Conservation (phyloP, 2,888 invertebrate species). For the Zeuzera pyrina region DNA sequence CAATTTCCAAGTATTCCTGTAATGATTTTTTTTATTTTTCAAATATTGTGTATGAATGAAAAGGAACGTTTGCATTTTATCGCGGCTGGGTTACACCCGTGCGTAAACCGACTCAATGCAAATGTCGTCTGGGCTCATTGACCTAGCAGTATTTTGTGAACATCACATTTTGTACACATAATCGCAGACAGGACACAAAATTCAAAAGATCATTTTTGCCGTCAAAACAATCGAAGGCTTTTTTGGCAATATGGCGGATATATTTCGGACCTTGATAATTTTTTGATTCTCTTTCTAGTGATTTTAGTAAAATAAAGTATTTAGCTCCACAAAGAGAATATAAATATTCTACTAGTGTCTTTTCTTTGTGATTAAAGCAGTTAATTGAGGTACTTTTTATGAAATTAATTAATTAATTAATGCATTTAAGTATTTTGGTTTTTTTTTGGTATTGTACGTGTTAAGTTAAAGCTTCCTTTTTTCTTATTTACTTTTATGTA, state of each 20-base stretch:
- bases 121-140: conserved; percentile 23
- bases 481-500: too few species aligned
- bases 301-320: too few species aligned
- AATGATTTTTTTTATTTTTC: not conserved
- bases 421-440: too few species aligned
- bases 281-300: conserved; percentile 33
- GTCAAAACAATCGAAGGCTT: conserved; percentile 68
- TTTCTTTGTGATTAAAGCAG: too few species aligned
- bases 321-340: too few species aligned
- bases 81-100: too few species aligned
- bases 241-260: conserved; percentile 63
- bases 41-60: conserved; percentile 4
- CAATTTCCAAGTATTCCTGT: too few species aligned
- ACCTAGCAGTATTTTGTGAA: conserved; percentile 22
- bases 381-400: too few species aligned
- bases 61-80: conserved; percentile 14
- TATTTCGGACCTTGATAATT: conserved; percentile 36
- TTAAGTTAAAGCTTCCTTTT: too few species aligned
- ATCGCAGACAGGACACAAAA: conserved; percentile 57
- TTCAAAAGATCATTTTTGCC: conserved; percentile 61
- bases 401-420: too few species aligned
- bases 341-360: too few species aligned
- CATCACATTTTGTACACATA: conserved; percentile 40
- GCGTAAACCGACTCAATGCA: conserved; percentile 37
- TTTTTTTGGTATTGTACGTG: too few species aligned